Conservation (phyloP, 2,888 invertebrate genomes). For the Venusia cambrica region DNA sequence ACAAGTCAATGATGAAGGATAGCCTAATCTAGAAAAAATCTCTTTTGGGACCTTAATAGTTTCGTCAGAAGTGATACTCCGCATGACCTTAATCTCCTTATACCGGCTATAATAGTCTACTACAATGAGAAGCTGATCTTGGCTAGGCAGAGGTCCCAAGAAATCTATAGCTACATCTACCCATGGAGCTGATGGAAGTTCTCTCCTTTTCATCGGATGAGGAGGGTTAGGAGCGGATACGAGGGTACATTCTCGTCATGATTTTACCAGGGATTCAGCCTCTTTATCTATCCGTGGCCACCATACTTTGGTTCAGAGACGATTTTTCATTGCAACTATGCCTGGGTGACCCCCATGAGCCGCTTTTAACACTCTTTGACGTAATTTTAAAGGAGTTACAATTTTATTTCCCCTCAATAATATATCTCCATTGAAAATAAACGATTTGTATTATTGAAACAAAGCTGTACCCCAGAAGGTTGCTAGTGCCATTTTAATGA, state of each 20-base stretch:
- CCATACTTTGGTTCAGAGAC: constrained; percentile 2
- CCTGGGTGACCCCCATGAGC: constrained; percentile 1
- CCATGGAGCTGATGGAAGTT: constrained; percentile 1
- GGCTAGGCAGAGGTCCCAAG: no score
- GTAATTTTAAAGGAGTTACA: no score
- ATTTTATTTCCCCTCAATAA: not conserved
- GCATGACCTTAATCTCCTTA: constrained; percentile 1
- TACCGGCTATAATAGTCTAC: constrained; percentile 4
- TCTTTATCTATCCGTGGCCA: constrained; percentile 5
- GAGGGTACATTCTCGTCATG: no score
- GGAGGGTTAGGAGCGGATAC: not conserved
- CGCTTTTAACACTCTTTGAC: no score
- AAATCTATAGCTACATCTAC: constrained; percentile 2
- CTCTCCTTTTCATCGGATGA: constrained; percentile 2
- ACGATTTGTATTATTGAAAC: no score
- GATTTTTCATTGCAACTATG: not conserved
- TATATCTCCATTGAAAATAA: constrained; percentile 17
- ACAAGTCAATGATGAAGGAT: not conserved
- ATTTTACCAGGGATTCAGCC: constrained; percentile 1
- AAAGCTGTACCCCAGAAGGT: no score
- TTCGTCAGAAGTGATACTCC: not conserved
- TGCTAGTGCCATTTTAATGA: no score
- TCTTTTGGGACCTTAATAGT: not conserved
- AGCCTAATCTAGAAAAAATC: not conserved
- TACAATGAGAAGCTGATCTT: no score